Evolutionary conservation across 2,113 vertebrate species (phyloP).

Genomic region (Tetrao urogallus): DNA sequence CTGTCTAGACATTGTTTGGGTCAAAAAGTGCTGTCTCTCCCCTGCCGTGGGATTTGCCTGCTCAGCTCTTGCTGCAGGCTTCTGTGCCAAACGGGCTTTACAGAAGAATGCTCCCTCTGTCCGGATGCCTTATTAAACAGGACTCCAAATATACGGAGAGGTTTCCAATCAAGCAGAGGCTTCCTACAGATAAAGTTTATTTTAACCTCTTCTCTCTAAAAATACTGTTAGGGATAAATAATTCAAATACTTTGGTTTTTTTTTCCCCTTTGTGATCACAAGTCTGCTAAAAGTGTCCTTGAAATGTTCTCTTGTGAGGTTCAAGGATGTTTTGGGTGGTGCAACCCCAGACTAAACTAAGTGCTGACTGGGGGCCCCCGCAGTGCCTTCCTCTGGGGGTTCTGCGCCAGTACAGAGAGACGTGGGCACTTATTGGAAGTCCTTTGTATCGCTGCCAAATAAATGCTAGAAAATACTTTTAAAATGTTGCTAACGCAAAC

Average conservation of each 20-base stretch:
- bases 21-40: conserved; percentile 71
- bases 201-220: conserved; percentile 74
- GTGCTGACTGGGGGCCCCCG: neutral
- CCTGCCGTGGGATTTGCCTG: conserved; percentile 63
- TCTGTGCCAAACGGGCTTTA: conserved; percentile 53
- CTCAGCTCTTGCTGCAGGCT: conserved; percentile 67
- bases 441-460: neutral
- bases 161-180: conserved; percentile 69
- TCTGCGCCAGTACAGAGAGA: neutral
- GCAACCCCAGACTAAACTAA: neutral
- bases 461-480: neutral
- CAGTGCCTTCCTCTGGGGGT: neutral
- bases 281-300: conserved; percentile 36
- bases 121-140: conserved; percentile 58
- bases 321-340: conserved; percentile 15
- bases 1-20: conserved; percentile 81
- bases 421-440: neutral
- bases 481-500: neutral
- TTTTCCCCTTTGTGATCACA: conserved; percentile 25
- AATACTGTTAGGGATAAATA: conserved; percentile 64
- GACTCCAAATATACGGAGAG: conserved; percentile 46
- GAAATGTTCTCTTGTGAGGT: conserved; percentile 3
- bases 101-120: conserved; percentile 71
- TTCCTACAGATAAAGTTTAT: conserved; percentile 77
- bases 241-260: conserved; percentile 23